Conservation (phyloP, 2,113 vertebrate species). For the Atrichornis clamosus region DNA sequence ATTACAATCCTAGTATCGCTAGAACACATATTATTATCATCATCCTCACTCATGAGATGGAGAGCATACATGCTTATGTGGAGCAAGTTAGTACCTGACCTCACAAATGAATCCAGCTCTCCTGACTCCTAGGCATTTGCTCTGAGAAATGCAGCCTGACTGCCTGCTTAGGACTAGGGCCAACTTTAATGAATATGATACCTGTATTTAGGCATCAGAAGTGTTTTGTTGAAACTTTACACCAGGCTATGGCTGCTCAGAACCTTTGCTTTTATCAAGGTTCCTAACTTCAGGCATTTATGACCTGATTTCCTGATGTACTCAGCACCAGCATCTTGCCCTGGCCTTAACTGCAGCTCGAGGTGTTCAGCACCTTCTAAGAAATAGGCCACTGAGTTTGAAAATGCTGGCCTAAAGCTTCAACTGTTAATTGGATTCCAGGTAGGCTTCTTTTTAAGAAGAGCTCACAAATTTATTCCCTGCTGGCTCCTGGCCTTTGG, state of each 20-base stretch:
- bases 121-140: neutral
- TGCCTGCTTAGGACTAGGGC: neutral
- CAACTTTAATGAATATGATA: neutral
- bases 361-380: constrained; percentile 38
- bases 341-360: neutral
- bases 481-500: constrained; percentile 51
- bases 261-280: neutral
- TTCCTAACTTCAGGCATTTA: constrained; percentile 32
- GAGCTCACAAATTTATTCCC: constrained; percentile 54
- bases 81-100: neutral
- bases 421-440: constrained; percentile 61
- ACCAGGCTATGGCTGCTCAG: neutral
- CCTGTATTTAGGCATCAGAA: neutral
- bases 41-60: neutral
- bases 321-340: neutral
- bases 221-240: neutral
- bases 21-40: neutral
- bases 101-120: neutral
- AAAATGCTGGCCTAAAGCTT: constrained; percentile 64
- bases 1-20: neutral
- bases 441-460: constrained; percentile 56
- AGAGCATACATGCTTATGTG: neutral
- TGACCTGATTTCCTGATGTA: constrained; percentile 2
- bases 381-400: constrained; percentile 53
- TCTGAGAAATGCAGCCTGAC: neutral